Evolutionary conservation across 2,888 invertebrate species (phyloP), one percentile per base, ranked within the genome.

Genomic region (Synergus gifuensis): DNA sequence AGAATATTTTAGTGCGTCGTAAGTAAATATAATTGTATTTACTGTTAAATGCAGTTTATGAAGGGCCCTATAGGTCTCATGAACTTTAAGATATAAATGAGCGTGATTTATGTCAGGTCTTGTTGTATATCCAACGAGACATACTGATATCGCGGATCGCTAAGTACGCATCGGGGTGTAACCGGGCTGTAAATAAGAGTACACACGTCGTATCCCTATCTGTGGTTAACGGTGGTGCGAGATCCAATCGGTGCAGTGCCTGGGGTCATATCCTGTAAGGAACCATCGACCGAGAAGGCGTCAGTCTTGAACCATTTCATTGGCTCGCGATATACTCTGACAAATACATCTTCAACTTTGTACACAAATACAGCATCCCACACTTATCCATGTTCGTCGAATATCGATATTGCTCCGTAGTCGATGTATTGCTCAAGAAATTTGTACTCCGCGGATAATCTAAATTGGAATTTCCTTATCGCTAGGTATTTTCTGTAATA

Each of bases 211-310:
- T 81, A 82, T 83, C 82, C 79, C 85, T 83, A 85, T 84, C 84
- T 79, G 85, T 76, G 85, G 85, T 83, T 79, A 66, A 78, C 79
- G 78, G 82, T 82, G 66, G 81, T 83, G 87, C 83, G 84, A 83
- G 86, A 88, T 88, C 86, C 85, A 87, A 88, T 88, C 86, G 88
- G 84, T 83, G 83, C 83, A 84, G 80, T 77, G 86, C 88, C 87
- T 85, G 78, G 67, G 84, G 88, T 78, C 81, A 85, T 79, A 82
- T 73, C 66, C 77, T 66, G 60, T 78, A 78, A 79, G 77, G 81
- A 83, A 83, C 84, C 84, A 84, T 85, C 84, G 82, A 84, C 82
- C 84, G 83, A 80, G 82, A 82, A 85, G 86, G 83, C 85, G 86
- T 87, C 85, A 86, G 85, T 81, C 86, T 84, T 83, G 84, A 87